phyloP scores from a whole-genome alignment of 2,113 vertebrate genomes.

The Notiomystis cincta region DNA sequence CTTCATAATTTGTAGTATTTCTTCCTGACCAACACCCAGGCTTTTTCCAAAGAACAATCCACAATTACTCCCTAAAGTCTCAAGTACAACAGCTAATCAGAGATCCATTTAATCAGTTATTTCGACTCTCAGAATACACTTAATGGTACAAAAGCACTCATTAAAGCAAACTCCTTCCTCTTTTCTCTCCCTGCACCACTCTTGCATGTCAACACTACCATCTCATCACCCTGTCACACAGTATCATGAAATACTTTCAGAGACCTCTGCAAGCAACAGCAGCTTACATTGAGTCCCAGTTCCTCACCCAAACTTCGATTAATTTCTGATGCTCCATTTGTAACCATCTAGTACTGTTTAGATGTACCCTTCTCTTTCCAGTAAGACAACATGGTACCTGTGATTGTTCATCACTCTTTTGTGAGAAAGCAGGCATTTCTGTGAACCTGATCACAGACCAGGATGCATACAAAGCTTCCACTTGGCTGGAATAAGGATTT shows the following conservation, averaged over 20 bases:
- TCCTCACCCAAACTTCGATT: neutral
- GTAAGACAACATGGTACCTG: neutral
- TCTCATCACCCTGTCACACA: neutral
- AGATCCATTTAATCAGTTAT: neutral
- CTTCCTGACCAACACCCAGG: neutral
- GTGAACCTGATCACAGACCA: neutral
- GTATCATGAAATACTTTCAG: neutral
- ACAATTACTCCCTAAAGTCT: neutral
- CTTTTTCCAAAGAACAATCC: neutral
- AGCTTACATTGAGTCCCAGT: neutral
- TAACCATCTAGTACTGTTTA: neutral
- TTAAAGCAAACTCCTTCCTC: neutral
- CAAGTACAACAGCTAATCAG: neutral
- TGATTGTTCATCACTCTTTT: neutral
- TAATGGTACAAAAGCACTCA: neutral
- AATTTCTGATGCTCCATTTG: neutral
- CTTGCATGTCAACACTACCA: neutral
- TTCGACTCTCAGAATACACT: neutral
- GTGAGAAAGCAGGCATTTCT: neutral
- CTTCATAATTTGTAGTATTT: neutral
- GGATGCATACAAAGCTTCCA: neutral
- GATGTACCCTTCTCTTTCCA: neutral
- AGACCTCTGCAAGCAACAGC: neutral
- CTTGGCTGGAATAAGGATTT: neutral
- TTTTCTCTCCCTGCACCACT: neutral